A percentile compares a stretch with the other conserved stretches of the same genome.
phyloP scores from a whole-genome alignment of 2,888 invertebrate genomes.

The Cheilosia vernalis region DNA sequence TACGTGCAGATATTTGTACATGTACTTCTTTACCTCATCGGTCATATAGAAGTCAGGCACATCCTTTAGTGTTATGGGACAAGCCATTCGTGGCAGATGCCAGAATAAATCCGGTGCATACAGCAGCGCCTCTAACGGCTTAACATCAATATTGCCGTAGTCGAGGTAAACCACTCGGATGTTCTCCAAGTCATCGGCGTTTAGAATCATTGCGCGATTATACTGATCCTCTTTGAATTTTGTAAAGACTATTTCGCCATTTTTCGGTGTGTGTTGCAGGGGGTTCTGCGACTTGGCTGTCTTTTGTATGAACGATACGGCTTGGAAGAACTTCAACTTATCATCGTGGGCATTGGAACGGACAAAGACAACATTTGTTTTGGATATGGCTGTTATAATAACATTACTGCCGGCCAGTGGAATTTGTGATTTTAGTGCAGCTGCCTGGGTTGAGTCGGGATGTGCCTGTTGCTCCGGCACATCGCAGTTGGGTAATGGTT shows the following conservation, averaged over 20 bases:
- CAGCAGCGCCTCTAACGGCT: constrained; percentile 77
- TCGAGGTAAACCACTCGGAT: constrained; percentile 80
- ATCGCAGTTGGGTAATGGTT: neutral
- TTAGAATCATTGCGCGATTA: constrained; percentile 80
- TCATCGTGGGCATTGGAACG: constrained; percentile 78
- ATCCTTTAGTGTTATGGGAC: constrained; percentile 79
- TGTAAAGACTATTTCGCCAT: constrained; percentile 79
- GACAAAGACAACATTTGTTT: constrained; percentile 80
- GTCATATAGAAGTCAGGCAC: constrained; percentile 79
- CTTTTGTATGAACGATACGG: constrained; percentile 76
- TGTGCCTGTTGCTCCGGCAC: neutral
- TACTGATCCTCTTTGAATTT: constrained; percentile 77
- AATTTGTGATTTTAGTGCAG: constrained; percentile 69
- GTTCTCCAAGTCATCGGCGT: constrained; percentile 76
- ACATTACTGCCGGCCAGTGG: constrained; percentile 78
- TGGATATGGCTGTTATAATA: constrained; percentile 79
- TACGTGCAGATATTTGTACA: constrained; percentile 77
- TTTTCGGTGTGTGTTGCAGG: constrained; percentile 77
- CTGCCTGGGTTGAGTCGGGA: constrained; percentile 20
- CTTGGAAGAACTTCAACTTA: constrained; percentile 78
- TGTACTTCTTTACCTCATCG: constrained; percentile 77
- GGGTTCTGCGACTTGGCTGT: constrained; percentile 74
- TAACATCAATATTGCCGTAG: constrained; percentile 80
- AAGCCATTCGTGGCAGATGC: constrained; percentile 77
- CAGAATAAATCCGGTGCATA: constrained; percentile 77